These are phyloP conservation scores for Furnarius figulus DNA, from an alignment of 2,113 vertebrate species.

Conservation along the genomic window DNA sequence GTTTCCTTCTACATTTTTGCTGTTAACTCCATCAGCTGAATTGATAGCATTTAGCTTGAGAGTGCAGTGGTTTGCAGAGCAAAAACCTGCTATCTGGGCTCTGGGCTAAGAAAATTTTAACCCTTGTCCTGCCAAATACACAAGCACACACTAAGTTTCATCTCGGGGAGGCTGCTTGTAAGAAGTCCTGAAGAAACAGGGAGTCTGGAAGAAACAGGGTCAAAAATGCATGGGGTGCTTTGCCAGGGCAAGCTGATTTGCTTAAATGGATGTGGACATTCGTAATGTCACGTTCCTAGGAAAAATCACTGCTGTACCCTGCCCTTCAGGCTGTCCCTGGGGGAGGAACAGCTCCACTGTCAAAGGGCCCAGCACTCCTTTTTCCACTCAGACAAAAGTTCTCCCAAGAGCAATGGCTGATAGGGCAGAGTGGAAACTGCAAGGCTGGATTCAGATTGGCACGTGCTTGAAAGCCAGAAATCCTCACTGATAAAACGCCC, in stretches of 20 bases:
- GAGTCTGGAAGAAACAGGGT: neutral
- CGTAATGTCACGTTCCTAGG: neutral
- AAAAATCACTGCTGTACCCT: neutral
- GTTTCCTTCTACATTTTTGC: slow-evolving; percentile 57
- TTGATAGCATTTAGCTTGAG: neutral
- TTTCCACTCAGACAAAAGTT: neutral
- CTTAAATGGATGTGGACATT: neutral
- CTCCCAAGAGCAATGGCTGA: neutral
- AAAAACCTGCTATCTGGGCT: neutral
- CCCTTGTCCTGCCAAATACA: neutral
- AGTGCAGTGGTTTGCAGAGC: neutral
- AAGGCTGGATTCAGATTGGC: neutral
- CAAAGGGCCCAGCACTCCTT: neutral
- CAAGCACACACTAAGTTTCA: accelerated
- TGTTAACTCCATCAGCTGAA: slow-evolving; percentile 61
- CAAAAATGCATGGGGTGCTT: neutral
- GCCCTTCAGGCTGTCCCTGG: neutral
- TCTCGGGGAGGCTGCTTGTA: neutral
- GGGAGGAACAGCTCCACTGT: neutral
- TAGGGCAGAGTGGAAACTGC: neutral
- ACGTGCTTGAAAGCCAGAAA: neutral
- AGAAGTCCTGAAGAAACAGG: neutral
- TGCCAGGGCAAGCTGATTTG: neutral
- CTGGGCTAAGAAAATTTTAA: neutral
- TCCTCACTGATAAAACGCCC: neutral